A percentile compares a stretch with the other conserved stretches of the same genome.
Evolutionary conservation across 2,888 invertebrate species (phyloP).

Genomic region (Myathropa florea): DNA sequence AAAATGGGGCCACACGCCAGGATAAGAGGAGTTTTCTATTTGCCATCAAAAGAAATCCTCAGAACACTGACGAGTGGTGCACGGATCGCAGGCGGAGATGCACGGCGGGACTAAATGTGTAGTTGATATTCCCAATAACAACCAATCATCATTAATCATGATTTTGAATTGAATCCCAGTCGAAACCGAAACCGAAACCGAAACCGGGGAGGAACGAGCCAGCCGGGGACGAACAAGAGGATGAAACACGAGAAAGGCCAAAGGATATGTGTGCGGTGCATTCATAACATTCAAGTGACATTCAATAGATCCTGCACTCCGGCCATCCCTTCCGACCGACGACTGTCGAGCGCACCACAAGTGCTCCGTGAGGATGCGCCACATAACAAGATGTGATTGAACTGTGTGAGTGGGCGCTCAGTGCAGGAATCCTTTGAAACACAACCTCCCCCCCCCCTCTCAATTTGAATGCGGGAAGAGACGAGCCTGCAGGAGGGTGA

Average conservation of each 20-base stretch:
- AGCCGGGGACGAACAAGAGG: neutral
- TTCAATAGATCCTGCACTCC: constrained; percentile 26
- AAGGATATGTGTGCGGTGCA: constrained; percentile 28
- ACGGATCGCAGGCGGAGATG: neutral
- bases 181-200: constrained; percentile 19
- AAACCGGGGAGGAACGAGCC: neutral
- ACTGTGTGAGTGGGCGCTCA: neutral
- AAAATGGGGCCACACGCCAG: constrained; percentile 42
- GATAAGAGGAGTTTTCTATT: constrained; percentile 51
- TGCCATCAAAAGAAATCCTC: constrained; percentile 53
- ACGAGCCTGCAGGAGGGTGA: neutral
- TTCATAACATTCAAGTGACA: constrained; percentile 52
- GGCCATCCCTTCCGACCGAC: neutral
- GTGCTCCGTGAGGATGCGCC: constrained; percentile 16
- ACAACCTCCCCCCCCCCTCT: too few relatives aligned
- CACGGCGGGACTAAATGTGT: constrained; percentile 57
- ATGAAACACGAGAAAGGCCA: neutral
- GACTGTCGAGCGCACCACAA: neutral
- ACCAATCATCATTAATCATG: constrained; percentile 71
- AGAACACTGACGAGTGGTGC: constrained; percentile 14
- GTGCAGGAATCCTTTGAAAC: constrained; percentile 42
- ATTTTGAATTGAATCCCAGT: constrained; percentile 66
- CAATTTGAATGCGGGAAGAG: constrained; percentile 39
- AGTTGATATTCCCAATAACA: constrained; percentile 70
- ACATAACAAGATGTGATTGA: constrained; percentile 43